Evolutionary conservation across 2,113 vertebrate species (phyloP).

Genomic region (Xiphias gladius): DNA sequence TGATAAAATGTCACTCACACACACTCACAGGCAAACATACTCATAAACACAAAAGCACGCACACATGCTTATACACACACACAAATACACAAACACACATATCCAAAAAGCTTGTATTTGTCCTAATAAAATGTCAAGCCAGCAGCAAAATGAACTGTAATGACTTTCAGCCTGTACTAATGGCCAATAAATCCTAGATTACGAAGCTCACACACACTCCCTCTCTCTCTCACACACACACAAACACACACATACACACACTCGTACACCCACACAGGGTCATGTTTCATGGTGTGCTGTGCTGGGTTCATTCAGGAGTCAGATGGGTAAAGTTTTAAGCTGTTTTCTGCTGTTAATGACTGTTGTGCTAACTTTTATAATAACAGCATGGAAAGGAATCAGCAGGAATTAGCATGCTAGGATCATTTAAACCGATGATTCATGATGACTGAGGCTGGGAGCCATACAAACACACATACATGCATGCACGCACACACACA

Average conservation of each 20-base stretch:
- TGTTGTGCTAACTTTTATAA: constrained; percentile 82
- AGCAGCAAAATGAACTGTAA: constrained; percentile 89
- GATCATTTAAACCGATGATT: constrained; percentile 81
- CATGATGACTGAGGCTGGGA: constrained; percentile 76
- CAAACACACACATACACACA: constrained; percentile 47
- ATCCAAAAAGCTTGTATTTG: constrained; percentile 84
- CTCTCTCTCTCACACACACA: constrained; percentile 26
- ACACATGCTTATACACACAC: constrained; percentile 51
- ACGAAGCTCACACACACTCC: constrained; percentile 75
- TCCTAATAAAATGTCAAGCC: constrained; percentile 90
- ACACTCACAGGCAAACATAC: constrained; percentile 65
- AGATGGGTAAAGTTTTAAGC: constrained; percentile 83
- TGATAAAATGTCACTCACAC: constrained; percentile 86
- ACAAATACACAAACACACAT: constrained; percentile 65
- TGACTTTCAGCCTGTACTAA: constrained; percentile 90
- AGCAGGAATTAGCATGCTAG: constrained; percentile 81
- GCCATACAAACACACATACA: constrained; percentile 52
- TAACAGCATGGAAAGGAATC: constrained; percentile 79
- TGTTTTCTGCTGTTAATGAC: constrained; percentile 81
- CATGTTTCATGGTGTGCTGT: constrained; percentile 82
- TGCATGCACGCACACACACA: constrained; percentile 20
- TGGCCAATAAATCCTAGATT: constrained; percentile 89
- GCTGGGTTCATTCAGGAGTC: constrained; percentile 83
- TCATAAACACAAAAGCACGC: constrained; percentile 53
- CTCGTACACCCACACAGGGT: constrained; percentile 71